phyloP scores from a whole-genome alignment of 2,797 vertebrate species.

The Peromyscus attwateri region DNA sequence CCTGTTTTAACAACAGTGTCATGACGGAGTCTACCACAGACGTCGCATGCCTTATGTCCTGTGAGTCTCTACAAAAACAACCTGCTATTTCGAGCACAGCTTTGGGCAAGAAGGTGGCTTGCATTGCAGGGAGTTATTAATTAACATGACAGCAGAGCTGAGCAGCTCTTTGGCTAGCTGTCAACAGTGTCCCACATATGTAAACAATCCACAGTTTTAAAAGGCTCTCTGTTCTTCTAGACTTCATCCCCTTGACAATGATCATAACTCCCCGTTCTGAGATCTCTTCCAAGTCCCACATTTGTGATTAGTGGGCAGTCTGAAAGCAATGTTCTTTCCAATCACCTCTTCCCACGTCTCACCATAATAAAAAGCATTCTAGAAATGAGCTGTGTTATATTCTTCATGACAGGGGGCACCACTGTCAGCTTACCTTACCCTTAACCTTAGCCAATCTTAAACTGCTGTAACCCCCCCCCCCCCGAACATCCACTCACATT shows the following conservation, averaged over 20 bases:
- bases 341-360: constrained; percentile 25
- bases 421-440: background rate
- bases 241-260: constrained; percentile 70
- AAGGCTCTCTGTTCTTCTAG: constrained; percentile 60
- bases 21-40: background rate
- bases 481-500: too few species aligned
- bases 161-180: constrained; percentile 46
- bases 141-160: constrained; percentile 70
- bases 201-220: constrained; percentile 72
- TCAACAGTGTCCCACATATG: constrained; percentile 71
- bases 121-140: constrained; percentile 79
- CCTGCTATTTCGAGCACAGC: constrained; percentile 66
- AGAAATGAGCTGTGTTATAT: background rate
- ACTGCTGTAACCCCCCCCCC: background rate
- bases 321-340: constrained; percentile 58
- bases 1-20: background rate
- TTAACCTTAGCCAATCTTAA: background rate
- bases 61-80: constrained; percentile 69
- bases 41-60: background rate
- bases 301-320: constrained; percentile 62
- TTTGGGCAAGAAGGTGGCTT: constrained; percentile 64
- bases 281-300: constrained; percentile 66
- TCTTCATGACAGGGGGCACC: constrained; percentile 14
- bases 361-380: constrained; percentile 41
- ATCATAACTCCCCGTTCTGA: constrained; percentile 59